Percentiles rank a stretch among this genome's conserved stretches.
phyloP scores from a whole-genome alignment of 2,113 vertebrate genomes.

The Camelus dromedarius region DNA sequence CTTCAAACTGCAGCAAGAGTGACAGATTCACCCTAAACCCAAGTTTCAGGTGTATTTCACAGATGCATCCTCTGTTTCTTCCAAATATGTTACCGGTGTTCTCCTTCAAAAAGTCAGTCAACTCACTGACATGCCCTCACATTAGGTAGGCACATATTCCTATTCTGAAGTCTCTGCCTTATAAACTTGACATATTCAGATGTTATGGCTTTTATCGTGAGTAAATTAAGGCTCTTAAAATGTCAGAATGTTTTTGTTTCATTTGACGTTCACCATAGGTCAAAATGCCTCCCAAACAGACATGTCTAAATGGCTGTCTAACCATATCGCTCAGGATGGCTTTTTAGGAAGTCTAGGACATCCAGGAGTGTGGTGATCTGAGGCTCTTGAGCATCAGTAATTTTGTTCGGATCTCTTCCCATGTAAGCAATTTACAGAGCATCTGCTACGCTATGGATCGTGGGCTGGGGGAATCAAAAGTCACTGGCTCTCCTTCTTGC shows the following conservation, averaged over 20 bases:
- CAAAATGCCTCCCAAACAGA: constrained; percentile 68
- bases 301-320: constrained; percentile 62
- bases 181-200: constrained; percentile 74
- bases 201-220: constrained; percentile 65
- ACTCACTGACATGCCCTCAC: background rate
- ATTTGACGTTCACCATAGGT: constrained; percentile 80
- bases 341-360: constrained; percentile 32
- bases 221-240: constrained; percentile 83
- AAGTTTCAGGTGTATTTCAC: background rate
- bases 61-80: background rate
- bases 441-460: background rate
- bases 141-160: background rate
- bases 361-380: background rate
- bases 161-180: constrained; percentile 49
- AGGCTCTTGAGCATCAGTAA: background rate
- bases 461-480: background rate
- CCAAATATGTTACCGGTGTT: background rate
- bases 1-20: background rate
- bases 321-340: constrained; percentile 22
- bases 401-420: constrained; percentile 38
- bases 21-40: background rate
- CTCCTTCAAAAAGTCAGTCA: constrained; percentile 13
- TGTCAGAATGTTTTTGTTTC: constrained; percentile 81
- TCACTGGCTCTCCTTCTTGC: background rate
- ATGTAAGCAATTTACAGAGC: background rate